Percentiles rank a stretch among this genome's conserved stretches.
Conservation (phyloP, 1,140 invertebrate species). For the Xylocopa sonorina region DNA sequence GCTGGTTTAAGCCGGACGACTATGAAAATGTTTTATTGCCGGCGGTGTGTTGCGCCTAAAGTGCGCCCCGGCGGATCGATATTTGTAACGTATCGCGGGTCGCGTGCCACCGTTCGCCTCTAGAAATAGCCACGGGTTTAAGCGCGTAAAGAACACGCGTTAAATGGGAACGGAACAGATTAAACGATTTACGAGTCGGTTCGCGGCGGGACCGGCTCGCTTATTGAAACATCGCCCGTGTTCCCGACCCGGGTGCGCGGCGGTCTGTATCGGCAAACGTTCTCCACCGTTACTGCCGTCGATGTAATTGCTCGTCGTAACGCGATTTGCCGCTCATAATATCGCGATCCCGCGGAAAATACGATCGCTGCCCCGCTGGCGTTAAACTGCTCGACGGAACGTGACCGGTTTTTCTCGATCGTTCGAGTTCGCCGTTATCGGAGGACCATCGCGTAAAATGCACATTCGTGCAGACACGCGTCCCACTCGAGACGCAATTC, state of each 20-base stretch:
- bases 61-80: constrained; percentile 37
- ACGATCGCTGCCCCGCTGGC: background rate
- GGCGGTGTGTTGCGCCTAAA: constrained; percentile 54
- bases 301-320: constrained; percentile 39
- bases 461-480: no score
- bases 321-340: constrained; percentile 44
- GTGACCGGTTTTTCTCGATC: constrained; percentile 19
- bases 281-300: constrained; percentile 14
- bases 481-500: no score
- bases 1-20: constrained; percentile 49
- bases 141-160: constrained; percentile 45
- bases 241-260: background rate
- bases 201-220: background rate
- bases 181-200: constrained; percentile 47
- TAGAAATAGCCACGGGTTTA: constrained; percentile 24
- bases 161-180: constrained; percentile 37
- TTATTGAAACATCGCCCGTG: constrained; percentile 47
- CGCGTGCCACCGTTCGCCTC: constrained; percentile 2
- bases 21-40: constrained; percentile 63
- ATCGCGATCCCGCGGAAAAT: constrained; percentile 35
- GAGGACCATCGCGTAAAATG: no score
- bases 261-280: constrained; percentile 28
- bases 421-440: background rate
- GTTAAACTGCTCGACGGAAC: background rate
- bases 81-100: constrained; percentile 51